A percentile compares a stretch with the other conserved stretches of the same genome.
Conservation (phyloP, 2,888 invertebrate genomes). For the Apamea sordens region DNA sequence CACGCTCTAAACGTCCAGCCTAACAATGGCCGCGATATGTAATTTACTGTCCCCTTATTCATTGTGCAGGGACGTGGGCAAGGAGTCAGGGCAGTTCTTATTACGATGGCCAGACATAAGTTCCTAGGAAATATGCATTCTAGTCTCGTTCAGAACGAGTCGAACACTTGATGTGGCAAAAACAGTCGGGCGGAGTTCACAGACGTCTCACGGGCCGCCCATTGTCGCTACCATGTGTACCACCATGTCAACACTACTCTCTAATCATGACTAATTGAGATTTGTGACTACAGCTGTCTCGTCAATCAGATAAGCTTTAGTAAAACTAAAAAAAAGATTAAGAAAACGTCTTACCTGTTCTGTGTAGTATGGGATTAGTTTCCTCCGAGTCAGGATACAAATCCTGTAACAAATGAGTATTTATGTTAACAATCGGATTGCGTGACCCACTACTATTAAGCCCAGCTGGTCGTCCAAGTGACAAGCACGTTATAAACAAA, state of each 20-base stretch:
- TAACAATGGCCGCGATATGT: constrained; percentile 71
- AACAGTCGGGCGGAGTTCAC: constrained; percentile 81
- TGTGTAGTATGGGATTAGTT: constrained; percentile 52
- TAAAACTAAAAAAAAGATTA: constrained; percentile 21
- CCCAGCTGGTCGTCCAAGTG: constrained; percentile 11
- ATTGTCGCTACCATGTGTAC: constrained; percentile 74
- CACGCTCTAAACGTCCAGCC: constrained; percentile 68
- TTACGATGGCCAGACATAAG: constrained; percentile 63
- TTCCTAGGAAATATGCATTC: constrained; percentile 60
- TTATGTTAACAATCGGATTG: constrained; percentile 53
- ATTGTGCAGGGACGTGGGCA: constrained; percentile 49
- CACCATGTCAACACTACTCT: constrained; percentile 67
- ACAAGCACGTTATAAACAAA: constrained; percentile 53
- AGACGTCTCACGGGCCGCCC: constrained; percentile 78
- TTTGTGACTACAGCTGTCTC: constrained; percentile 23
- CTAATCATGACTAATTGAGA: constrained; percentile 56
- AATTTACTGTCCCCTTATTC: constrained; percentile 62
- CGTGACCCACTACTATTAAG: constrained; percentile 41
- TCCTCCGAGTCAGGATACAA: constrained; percentile 67
- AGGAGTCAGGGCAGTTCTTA: constrained; percentile 58
- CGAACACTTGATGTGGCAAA: constrained; percentile 76
- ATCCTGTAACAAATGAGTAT: constrained; percentile 74
- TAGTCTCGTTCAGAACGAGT: constrained; percentile 68
- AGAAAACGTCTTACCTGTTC: constrained; percentile 67
- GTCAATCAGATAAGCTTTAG: constrained; percentile 14